Conservation (phyloP, 2,888 invertebrate genomes). For the Drosophila neotestacea region DNA sequence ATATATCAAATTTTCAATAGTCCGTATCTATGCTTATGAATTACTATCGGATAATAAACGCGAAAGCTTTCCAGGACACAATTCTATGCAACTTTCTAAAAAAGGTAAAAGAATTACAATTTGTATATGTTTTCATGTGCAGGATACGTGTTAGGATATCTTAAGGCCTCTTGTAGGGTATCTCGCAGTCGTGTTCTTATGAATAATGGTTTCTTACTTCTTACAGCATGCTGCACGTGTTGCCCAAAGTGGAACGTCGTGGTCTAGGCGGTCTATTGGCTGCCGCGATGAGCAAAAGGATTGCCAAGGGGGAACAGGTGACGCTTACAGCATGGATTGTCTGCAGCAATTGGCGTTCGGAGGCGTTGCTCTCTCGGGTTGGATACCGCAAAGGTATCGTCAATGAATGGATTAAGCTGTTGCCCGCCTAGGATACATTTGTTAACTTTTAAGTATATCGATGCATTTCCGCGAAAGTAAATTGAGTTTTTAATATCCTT, state of each 20-base stretch:
- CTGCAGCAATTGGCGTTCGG: slow-evolving; percentile 72
- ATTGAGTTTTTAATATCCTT: too few species aligned
- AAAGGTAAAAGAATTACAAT: too few species aligned
- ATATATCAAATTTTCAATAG: too few species aligned
- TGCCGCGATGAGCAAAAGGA: slow-evolving; percentile 65
- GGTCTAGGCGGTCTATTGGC: slow-evolving; percentile 78
- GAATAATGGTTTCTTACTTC: not conserved
- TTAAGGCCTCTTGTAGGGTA: not conserved
- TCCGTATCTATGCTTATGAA: too few species aligned
- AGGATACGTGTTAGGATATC: not conserved
- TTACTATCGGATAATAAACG: too few species aligned
- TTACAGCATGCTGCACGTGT: slow-evolving; percentile 77
- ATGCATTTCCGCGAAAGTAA: too few species aligned
- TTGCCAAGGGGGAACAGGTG: slow-evolving; percentile 64
- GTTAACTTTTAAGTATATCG: too few species aligned
- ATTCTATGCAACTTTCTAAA: too few species aligned
- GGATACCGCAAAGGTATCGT: slow-evolving; percentile 66
- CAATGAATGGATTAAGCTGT: slow-evolving; percentile 81
- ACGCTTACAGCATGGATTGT: slow-evolving; percentile 77
- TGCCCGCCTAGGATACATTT: slow-evolving; percentile 33
- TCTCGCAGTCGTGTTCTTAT: not conserved
- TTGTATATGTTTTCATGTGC: too few species aligned
- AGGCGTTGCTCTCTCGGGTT: slow-evolving; percentile 68
- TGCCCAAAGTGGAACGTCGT: slow-evolving; percentile 69
- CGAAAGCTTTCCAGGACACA: too few species aligned